Evolutionary conservation across 2,113 vertebrate genomes (phyloP).

Genomic region (Ancistrus triradiatus): DNA sequence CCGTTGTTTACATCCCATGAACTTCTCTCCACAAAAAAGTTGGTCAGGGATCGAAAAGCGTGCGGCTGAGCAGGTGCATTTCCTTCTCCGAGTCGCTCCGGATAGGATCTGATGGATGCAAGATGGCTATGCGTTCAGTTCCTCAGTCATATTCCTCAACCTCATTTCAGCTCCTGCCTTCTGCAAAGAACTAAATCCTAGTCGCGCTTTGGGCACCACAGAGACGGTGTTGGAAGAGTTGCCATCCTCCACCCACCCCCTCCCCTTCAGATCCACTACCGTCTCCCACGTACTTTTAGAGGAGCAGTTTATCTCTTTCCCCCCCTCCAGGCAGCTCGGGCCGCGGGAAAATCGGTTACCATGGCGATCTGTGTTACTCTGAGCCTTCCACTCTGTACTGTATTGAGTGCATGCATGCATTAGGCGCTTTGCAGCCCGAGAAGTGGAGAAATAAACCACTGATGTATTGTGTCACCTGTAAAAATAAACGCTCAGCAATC

Average conservation of each 20-base stretch:
- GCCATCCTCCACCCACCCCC: constrained; percentile 23
- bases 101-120: too few species aligned
- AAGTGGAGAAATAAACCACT: too few species aligned
- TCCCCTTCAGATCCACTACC: constrained; percentile 35
- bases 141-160: too few species aligned
- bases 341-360: constrained; percentile 62
- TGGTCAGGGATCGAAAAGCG: background rate
- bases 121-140: too few species aligned
- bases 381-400: constrained; percentile 15
- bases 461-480: too few species aligned
- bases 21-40: constrained; percentile 13
- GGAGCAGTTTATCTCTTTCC: constrained; percentile 40
- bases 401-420: constrained; percentile 11
- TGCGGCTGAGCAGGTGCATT: constrained; percentile 5
- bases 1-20: constrained; percentile 23
- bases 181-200: background rate
- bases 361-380: constrained; percentile 63
- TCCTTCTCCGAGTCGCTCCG: background rate
- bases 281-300: constrained; percentile 44
- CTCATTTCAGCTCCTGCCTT: background rate
- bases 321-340: constrained; percentile 48
- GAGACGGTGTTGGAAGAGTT: constrained; percentile 1
- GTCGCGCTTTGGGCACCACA: background rate
- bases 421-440: constrained; percentile 5
- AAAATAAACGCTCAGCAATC: too few species aligned